These are phyloP conservation scores for Rhinolophus ferrumequinum DNA, from an alignment of 2,113 vertebrate species.

Conservation along the genomic window DNA sequence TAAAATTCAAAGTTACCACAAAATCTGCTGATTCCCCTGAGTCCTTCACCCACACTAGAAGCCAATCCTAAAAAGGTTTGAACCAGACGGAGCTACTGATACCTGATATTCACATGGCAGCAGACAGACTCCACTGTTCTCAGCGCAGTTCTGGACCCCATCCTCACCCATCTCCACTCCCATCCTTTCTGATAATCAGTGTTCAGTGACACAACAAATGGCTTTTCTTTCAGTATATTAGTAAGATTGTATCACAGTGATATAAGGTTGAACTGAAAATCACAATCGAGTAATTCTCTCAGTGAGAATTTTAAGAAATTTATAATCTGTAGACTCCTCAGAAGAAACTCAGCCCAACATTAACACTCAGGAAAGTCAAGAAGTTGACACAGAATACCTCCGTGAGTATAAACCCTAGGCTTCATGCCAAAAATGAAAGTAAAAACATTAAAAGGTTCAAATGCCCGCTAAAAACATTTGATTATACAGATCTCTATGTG, in stretches of 20 bases:
- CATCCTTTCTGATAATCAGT: background rate
- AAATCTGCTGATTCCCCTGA: background rate
- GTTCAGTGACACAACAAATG: background rate
- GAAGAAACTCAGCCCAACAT: background rate
- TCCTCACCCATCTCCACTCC: background rate
- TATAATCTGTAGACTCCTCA: background rate
- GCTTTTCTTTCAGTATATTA: background rate
- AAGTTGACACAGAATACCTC: background rate
- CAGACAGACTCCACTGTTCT: background rate
- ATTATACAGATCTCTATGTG: background rate
- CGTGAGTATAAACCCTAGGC: background rate
- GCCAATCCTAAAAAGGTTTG: background rate
- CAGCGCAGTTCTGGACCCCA: background rate
- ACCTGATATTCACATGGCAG: background rate
- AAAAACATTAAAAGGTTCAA: slow-evolving; percentile 8
- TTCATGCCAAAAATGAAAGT: background rate
- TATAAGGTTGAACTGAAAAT: background rate
- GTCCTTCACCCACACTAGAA: background rate
- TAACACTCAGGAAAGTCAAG: background rate
- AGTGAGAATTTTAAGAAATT: slow-evolving; percentile 1
- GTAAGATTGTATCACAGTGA: background rate
- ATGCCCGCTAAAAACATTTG: background rate
- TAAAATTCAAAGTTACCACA: slow-evolving; percentile 12
- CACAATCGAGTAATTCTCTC: background rate
- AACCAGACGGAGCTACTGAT: background rate